Evolutionary conservation across 2,888 invertebrate genomes (phyloP), one percentile per base, ranked within the genome.

Genomic region (Endotricha flammealis): DNA sequence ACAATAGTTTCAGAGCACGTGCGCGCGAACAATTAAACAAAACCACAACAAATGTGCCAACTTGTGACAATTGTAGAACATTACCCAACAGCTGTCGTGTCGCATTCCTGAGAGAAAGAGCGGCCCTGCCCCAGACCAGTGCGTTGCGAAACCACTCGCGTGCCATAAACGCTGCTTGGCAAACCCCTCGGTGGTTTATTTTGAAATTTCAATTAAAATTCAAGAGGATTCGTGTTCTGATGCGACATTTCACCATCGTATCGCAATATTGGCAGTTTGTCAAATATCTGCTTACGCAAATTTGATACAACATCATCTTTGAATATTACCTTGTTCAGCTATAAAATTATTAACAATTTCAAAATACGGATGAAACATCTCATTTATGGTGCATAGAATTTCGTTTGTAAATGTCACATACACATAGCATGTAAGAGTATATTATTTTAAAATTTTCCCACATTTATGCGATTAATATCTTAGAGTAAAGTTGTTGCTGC

Each of bases 191-290:
- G 63, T 50, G 53, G 58, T 50, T 58, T 51, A 65, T 79, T 80
- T 72, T 69, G 75, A 66, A 81, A 78, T 67, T 67, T 60, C 46
- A 66, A 75, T 79, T 74, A 66, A 74, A 74, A 77, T 78, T 75
- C 70, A 77, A 64, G 68, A 74, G 51, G 65, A 61, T 44, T 60
- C 57, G 50, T 53, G 57, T 56, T 59, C 50, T 52, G 47, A 57
- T 43, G 34, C 45, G 63, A 56, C 53, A 52, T 65, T 68, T 62
- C 68, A 55, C 58, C 67, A 70, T 51, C 37, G 42, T 58, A 54
- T 55, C 42, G 54, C 51, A 55, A 57, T 58, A 61, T 71, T 68
- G 56, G 58, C 56, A 55, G 44, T 54, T 64, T 54, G 51, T 42
- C 20, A 30, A 33, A 25, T 28, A 32, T 32, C 5, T 16, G 3